Evolutionary conservation across 2,113 vertebrate species (phyloP), one percentile per base, ranked within the genome.

Genomic region (Dipodomys ordii): DNA sequence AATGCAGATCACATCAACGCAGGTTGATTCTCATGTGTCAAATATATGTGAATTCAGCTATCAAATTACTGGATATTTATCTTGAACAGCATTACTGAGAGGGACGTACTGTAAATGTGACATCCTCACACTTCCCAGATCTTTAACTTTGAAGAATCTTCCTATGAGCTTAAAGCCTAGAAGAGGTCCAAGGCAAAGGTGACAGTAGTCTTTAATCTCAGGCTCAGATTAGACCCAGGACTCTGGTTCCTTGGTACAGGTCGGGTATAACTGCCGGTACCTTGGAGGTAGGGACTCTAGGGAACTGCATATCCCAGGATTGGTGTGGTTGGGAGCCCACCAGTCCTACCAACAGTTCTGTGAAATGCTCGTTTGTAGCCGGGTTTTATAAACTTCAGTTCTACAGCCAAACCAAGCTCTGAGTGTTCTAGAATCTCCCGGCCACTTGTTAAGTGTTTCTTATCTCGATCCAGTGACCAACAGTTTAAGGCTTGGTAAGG

Each of bases 51-150:
- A 95, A 92, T 97, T 97, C 94, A 97, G 90, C 90, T 97, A 94
- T 95, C 93, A 88, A 97, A 92, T 97, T 97, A 97, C 97, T 97
- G 96, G 96, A 96, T 96, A 96, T 97, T 97, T 97, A 94, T 96
- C 39, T 94, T 95, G 82, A 94, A 97, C 95, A 94, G 96, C 92
- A 93, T 97, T 88, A 77, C 95, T 91, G 83, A 95, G 96, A 96
- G 97, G 97, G 97, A 95, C 97, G 95, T 97, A 95, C 94, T 97
- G 97, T 97, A 96, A 93, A 96, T 97, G 92, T 91, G 28, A 97
- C 95, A 64, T 92, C 93, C 76, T 97, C 86, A 94, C 92, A 95
- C 93, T 93, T 94, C 82, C 74, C 78, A 4, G n/a, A 79, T 94
- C 88, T 92, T 93, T 92, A 64, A 91, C 72, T 88, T 93, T 49